These are phyloP conservation scores for Nasonia giraulti DNA, from an alignment of 1,140 invertebrate species.

Conservation along the genomic window DNA sequence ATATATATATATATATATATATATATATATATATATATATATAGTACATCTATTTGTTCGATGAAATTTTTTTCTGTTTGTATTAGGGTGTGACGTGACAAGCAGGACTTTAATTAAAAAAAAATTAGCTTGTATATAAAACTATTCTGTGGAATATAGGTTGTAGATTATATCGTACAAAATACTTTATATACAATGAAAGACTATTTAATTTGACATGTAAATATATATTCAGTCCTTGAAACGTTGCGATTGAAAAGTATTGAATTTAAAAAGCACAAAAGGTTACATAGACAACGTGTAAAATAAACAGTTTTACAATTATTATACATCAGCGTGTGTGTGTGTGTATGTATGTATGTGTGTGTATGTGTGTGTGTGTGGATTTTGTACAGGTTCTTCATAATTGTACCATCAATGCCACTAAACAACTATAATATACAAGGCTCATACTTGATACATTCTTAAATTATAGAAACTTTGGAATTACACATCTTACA, in stretches of 20 bases:
- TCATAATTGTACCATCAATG: slow-evolving; percentile 26
- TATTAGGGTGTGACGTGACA: no score
- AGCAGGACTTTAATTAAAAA: no score
- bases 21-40: no score
- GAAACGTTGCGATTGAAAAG: slow-evolving; percentile 37
- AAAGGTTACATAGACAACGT: slow-evolving; percentile 35
- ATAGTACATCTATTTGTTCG: no score
- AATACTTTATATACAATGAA: slow-evolving; percentile 23
- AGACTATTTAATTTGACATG: slow-evolving; percentile 21
- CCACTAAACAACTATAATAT: slow-evolving; percentile 27
- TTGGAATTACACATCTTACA: slow-evolving; percentile 43
- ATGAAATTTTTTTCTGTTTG: no score
- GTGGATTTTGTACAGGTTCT: slow-evolving; percentile 45
- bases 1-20: no score
- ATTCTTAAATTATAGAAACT: slow-evolving; percentile 46
- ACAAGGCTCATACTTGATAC: slow-evolving; percentile 25
- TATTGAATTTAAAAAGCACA: slow-evolving; percentile 32
- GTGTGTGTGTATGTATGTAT: not conserved
- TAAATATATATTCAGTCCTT: slow-evolving; percentile 28
- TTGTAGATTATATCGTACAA: slow-evolving; percentile 30
- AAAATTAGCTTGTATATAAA: slow-evolving; percentile 14
- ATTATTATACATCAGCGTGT: not conserved
- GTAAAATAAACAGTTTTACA: slow-evolving; percentile 50
- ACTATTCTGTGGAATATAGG: slow-evolving; percentile 33
- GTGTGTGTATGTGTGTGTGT: not conserved